Conservation (phyloP, 2,113 vertebrate genomes). For the Pan troglodytes region NHGRI_mPanTro3-v2.1_pri NC_072410.2:109805001-109805500, state of each 20-base stretch:
- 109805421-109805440: background rate
- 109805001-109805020: background rate
- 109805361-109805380: background rate
- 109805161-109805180: background rate
- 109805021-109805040: no score
- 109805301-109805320: no score
- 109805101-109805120: background rate
- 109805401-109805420: background rate
- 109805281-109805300: background rate
- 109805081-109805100: background rate
- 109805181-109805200: background rate
- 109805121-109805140: background rate
- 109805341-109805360: background rate
- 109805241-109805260: background rate
- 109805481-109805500: background rate
- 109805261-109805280: background rate
- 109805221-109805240: background rate
- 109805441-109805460: background rate
- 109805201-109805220: rapidly evolving
- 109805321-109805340: background rate
- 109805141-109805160: no score
- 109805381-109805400: background rate
- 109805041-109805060: background rate
- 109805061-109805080: background rate
- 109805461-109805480: background rate